A percentile compares a stretch with the other conserved stretches of the same genome.
Conservation (phyloP, 2,888 invertebrate species). For the Phrixothrix hirtus region DNA sequence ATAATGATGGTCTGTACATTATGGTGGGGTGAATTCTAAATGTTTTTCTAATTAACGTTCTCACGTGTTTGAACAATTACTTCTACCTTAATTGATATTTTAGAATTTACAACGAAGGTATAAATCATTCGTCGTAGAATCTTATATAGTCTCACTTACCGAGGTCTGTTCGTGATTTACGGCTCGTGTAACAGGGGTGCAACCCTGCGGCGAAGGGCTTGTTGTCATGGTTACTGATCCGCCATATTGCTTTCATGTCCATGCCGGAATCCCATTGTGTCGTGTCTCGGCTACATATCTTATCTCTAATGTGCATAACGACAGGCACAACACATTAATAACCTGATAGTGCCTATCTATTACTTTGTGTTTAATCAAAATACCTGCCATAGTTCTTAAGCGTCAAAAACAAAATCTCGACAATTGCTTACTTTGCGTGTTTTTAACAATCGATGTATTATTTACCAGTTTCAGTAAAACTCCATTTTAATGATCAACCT, state of each 20-base stretch:
- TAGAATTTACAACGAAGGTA: conserved; percentile 27
- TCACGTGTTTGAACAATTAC: conserved; percentile 24
- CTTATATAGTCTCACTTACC: conserved; percentile 26
- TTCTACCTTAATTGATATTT: conserved; percentile 26
- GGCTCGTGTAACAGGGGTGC: conserved; percentile 40
- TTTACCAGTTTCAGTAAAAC: background rate
- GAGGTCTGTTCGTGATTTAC: conserved; percentile 39
- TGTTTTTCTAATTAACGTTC: conserved; percentile 24
- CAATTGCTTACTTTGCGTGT: conserved; percentile 16
- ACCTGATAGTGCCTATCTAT: conserved; percentile 40
- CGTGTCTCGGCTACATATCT: conserved; percentile 45
- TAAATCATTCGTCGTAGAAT: conserved; percentile 33
- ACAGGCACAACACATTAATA: conserved; percentile 43
- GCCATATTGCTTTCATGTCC: conserved; percentile 45
- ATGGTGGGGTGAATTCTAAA: conserved; percentile 21
- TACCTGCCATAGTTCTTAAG: conserved; percentile 28
- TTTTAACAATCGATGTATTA: conserved; percentile 23
- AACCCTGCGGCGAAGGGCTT: conserved; percentile 48
- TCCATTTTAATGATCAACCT: background rate
- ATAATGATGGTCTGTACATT: conserved; percentile 24
- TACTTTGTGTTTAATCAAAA: conserved; percentile 31
- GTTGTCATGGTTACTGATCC: conserved; percentile 52
- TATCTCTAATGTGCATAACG: conserved; percentile 43
- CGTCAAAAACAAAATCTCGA: conserved; percentile 17
- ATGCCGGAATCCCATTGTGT: conserved; percentile 39